Evolutionary conservation across 2,888 invertebrate species (phyloP).

Genomic region (Sinotaia quadrata): DNA sequence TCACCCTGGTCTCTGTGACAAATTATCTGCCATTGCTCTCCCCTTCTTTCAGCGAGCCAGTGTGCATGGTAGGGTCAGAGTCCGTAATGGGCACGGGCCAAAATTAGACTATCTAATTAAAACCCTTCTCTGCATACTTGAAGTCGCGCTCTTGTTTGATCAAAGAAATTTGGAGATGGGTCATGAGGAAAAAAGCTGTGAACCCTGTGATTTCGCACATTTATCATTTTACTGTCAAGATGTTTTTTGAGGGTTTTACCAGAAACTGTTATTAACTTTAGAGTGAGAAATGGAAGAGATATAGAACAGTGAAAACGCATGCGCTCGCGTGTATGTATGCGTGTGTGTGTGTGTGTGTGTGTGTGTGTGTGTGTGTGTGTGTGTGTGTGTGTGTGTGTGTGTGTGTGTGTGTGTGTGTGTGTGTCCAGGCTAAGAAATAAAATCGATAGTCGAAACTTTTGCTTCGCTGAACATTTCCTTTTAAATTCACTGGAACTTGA

Average conservation of each 20-base stretch:
- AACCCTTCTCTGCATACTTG: background rate
- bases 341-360: background rate
- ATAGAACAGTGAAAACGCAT: background rate
- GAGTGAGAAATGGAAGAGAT: background rate
- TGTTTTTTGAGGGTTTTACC: background rate
- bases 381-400: background rate
- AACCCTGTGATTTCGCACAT: conserved; percentile 3
- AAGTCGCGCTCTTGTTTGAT: background rate
- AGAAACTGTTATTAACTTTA: background rate
- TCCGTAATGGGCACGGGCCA: background rate
- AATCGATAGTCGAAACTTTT: too few relatives aligned
- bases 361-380: background rate
- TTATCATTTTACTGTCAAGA: conserved; percentile 7
- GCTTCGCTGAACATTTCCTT: too few relatives aligned
- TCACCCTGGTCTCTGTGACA: background rate
- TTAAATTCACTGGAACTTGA: too few relatives aligned
- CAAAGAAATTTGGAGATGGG: background rate
- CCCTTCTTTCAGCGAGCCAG: background rate
- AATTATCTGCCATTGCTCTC: background rate
- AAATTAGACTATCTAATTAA: conserved; percentile 7
- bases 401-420: background rate
- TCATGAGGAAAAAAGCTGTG: conserved; percentile 4
- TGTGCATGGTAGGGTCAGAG: background rate
- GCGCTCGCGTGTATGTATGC: background rate
- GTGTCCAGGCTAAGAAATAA: background rate